These are phyloP conservation scores for Siderastrea siderea DNA, from an alignment of 92 coral and sea anemone genomes.

Conservation along the genomic window DNA sequence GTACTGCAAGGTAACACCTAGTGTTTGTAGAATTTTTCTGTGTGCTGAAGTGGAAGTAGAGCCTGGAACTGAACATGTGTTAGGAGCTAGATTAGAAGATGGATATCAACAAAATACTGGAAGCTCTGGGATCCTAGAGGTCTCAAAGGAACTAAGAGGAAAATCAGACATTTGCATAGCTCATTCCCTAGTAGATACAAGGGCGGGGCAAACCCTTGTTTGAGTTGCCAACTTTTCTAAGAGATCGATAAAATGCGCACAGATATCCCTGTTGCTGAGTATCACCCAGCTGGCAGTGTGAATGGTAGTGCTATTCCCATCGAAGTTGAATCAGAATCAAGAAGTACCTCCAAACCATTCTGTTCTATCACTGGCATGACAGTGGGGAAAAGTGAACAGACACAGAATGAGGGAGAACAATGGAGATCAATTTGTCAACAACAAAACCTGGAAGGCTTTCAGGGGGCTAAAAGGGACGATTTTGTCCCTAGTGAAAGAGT, in stretches of 20 bases:
- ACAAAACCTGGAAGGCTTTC: slow-evolving; percentile 9
- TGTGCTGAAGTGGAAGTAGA: slow-evolving; percentile 6
- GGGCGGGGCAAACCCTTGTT: not conserved
- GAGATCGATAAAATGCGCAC: slow-evolving; percentile 23
- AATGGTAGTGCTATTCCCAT: not conserved
- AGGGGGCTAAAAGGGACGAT: slow-evolving; percentile 10
- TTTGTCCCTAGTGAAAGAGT: slow-evolving; percentile 15
- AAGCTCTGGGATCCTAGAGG: slow-evolving; percentile 33
- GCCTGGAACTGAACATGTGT: slow-evolving; percentile 49
- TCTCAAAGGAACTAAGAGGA: slow-evolving; percentile 1
- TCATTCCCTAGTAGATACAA: slow-evolving; percentile 46
- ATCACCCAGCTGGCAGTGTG: slow-evolving; percentile 5
- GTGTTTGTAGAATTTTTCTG: slow-evolving; percentile 18
- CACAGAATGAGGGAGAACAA: not conserved
- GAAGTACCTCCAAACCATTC: not conserved
- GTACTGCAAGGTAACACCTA: slow-evolving; percentile 20
- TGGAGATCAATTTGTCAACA: not conserved
- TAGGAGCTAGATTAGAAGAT: slow-evolving; percentile 30
- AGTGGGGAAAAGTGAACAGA: slow-evolving; percentile 6
- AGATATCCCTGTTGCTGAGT: slow-evolving; percentile 18
- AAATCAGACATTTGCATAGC: slow-evolving; percentile 22
- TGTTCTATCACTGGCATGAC: slow-evolving; percentile 1
- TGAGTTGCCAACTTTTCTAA: slow-evolving; percentile 26
- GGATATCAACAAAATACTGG: slow-evolving; percentile 51
- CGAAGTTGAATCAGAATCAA: not conserved